Evolutionary conservation across 1,140 invertebrate genomes (phyloP), one percentile per base, ranked within the genome.

Genomic region (Calycopis cecrops): DNA sequence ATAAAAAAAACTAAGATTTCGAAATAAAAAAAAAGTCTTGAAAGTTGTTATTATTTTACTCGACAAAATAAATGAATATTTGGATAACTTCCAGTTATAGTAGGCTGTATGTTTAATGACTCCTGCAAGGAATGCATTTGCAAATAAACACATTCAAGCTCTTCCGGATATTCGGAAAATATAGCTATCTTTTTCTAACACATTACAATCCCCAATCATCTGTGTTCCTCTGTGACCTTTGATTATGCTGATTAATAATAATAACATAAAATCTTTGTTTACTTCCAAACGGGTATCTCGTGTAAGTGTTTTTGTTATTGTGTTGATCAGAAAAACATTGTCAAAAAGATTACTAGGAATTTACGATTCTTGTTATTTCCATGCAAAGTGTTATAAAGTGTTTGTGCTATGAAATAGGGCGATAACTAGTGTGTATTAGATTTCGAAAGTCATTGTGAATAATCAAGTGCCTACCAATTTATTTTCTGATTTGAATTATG

Each of bases 301-400:
- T 72, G 73, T 65, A 69, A 85, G 76, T 85, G 83, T 84, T 85
- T 83, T 86, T 86, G 83, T 86, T 86, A 80, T 86, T 85, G 81
- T 83, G 78, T 57, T 57, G 59, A 68, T 71, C 73, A 69, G 62
- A 61, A 59, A 63, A 64, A 57, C 59, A 56, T 17, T 52, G 49
- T 28, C 48, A 47, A 55, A 50, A 16, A n/a, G 48, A 48, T 56
- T 55, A 48, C 53, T 55, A 6, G 11, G 38, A 54, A 54, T 12
- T n/a, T 11, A 53, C 33, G 14, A n/a, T 34, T 9, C 11, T 44
- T 44, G 58, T 67, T 51, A 58, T 63, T 54, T 57, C 44, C 14
- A 16, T 9, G 3, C 17, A 9, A 44, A 44, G 40, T 44, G 40
- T 44, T 9, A 9, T 44, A 9, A 44, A 44, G 40, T 44, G 40